phyloP scores from a whole-genome alignment of 2,888 invertebrate species.

The Notocelia uddmanniana region DNA sequence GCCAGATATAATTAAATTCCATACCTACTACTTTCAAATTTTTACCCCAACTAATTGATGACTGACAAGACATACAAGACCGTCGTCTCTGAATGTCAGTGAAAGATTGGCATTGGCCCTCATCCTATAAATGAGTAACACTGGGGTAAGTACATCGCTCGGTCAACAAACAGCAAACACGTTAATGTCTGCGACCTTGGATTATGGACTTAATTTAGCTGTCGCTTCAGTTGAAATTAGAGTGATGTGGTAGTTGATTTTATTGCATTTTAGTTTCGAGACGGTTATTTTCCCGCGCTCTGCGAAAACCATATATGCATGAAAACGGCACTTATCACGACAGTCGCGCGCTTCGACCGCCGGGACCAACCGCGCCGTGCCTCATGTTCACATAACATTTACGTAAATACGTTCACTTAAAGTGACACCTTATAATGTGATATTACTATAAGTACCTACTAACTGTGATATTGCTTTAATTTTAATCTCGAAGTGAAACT shows the following conservation, averaged over 20 bases:
- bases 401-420: constrained; percentile 40
- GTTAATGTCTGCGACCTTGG: not conserved
- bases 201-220: not conserved
- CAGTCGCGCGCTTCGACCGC: constrained; percentile 53
- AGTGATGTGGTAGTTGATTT: not conserved
- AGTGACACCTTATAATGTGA: constrained; percentile 55
- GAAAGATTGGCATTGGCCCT: constrained; percentile 20
- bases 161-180: not conserved
- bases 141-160: not conserved
- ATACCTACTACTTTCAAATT: not conserved
- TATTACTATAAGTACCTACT: constrained; percentile 54
- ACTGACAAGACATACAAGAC: not conserved
- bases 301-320: constrained; percentile 41
- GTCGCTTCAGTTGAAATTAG: not conserved
- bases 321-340: constrained; percentile 39
- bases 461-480: constrained; percentile 68
- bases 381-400: constrained; percentile 45
- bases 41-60: constrained; percentile 2
- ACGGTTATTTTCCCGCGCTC: constrained; percentile 15
- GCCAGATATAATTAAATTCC: not conserved
- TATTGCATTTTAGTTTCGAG: constrained; percentile 3
- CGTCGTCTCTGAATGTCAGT: constrained; percentile 1
- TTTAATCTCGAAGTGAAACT: constrained; percentile 53
- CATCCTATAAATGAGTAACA: not conserved
- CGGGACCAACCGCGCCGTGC: constrained; percentile 44